Evolutionary conservation across 92 coral and sea anemone genomes (phyloP).

Genomic region (Isaurus tuberculatus): DNA sequence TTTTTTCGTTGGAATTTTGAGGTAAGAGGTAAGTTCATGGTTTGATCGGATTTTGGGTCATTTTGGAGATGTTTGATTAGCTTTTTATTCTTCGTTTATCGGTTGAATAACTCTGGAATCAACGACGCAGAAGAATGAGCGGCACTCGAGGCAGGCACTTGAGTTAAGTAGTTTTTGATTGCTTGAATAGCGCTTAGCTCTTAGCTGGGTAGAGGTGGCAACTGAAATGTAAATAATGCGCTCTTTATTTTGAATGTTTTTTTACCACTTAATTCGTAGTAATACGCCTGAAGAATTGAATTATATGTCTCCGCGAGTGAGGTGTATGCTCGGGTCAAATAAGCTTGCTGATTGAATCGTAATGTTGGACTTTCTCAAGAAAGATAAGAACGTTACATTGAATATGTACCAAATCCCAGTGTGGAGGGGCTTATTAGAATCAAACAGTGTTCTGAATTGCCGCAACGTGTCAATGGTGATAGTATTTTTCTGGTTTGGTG

Average conservation of each 20-base stretch:
- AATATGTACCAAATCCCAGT: constrained; percentile 40
- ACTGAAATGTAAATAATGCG: constrained; percentile 5
- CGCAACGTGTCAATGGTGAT: constrained; percentile 30
- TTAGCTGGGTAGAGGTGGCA: constrained; percentile 38
- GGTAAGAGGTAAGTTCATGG: no score
- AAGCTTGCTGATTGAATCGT: constrained; percentile 15
- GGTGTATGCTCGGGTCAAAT: constrained; percentile 46
- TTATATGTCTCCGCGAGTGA: constrained; percentile 32
- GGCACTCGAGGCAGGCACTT: constrained; percentile 11
- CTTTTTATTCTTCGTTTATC: no score
- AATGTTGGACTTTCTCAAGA: no score
- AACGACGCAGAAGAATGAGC: constrained; percentile 30
- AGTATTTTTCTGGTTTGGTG: constrained; percentile 30
- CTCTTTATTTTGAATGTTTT: constrained; percentile 39
- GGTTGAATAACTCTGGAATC: background rate
- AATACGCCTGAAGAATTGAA: constrained; percentile 25
- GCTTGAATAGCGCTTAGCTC: constrained; percentile 46
- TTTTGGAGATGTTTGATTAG: no score
- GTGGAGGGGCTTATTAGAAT: constrained; percentile 19
- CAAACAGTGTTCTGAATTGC: constrained; percentile 13
- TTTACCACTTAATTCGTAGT: constrained; percentile 40
- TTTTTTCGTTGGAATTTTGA: no score
- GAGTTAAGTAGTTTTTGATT: constrained; percentile 32
- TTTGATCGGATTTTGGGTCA: no score
- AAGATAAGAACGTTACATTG: constrained; percentile 54